phyloP scores from a whole-genome alignment of 2,888 invertebrate genomes.

The Agonopterix subpropinquella region DNA sequence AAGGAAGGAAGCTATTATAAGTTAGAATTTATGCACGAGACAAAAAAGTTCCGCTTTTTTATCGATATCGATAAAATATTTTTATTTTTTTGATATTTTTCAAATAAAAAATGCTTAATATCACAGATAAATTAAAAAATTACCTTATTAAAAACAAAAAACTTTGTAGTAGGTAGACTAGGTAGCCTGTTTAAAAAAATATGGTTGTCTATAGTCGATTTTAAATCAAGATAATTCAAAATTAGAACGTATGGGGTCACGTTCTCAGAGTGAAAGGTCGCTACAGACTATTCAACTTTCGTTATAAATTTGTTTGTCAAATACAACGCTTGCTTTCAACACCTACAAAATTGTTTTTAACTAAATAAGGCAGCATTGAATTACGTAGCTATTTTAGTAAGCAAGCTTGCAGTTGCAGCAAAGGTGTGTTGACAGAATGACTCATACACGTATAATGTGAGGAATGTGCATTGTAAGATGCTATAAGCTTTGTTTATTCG shows the following conservation, averaged over 20 bases:
- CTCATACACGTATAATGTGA: conserved; percentile 3
- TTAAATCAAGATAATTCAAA: too few species aligned
- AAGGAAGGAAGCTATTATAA: too few species aligned
- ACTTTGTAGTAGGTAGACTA: too few species aligned
- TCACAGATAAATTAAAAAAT: too few species aligned
- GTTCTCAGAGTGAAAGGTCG: conserved; percentile 2
- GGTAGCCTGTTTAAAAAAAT: too few species aligned
- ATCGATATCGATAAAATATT: too few species aligned
- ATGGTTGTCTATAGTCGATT: too few species aligned
- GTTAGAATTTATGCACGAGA: too few species aligned
- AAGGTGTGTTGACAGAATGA: conserved; percentile 2
- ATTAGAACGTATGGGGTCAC: not conserved
- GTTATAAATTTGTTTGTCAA: not conserved
- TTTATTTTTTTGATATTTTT: too few species aligned
- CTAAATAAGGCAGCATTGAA: conserved; percentile 1
- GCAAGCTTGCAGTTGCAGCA: not conserved
- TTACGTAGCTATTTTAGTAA: not conserved
- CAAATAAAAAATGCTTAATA: too few species aligned
- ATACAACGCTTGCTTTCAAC: not conserved
- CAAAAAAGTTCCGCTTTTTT: too few species aligned
- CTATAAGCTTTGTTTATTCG: not conserved
- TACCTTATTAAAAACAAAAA: too few species aligned
- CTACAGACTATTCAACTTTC: not conserved
- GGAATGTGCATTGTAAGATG: conserved; percentile 4
- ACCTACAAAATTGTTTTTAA: not conserved